Base-by-base conservation (phyloP, 2,888 invertebrate genomes). In the Leptinotarsa tumamoca region DNA sequence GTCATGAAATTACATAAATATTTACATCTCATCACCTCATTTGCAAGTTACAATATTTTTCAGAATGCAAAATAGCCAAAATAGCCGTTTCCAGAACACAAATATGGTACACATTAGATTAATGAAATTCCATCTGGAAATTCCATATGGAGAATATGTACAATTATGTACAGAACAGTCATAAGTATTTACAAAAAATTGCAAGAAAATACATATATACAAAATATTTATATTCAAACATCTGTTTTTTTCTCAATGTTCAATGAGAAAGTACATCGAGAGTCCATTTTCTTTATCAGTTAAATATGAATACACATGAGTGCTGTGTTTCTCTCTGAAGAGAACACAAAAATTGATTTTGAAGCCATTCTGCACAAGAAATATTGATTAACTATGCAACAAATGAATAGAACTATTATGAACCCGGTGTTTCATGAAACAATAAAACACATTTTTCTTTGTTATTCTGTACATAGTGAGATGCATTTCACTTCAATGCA, bases 191-290 rank as follows among this genome's bases (percentile, higher is more conserved):
- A 73, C 72, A 74, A 50, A 67, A 43, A 33, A 56, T 15, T 58
- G 67, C 58, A 49, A 67, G 51, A 21, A 17, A 69, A 67, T 71
- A 74, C 71, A 74, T 71, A 70, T 73, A 52, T 73, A 54, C 54
- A 56, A 73, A 54, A 63, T 67, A 61, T 71, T 51, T 67, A 67
- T 61, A 50, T 71, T 71, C 33, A 21, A 66, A 63, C 15, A 33
- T 17, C n/a, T 63, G 27, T 5, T 27, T 15, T 2, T 15, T 15
- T 27, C 15, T 27, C 10, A 52, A 17, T 14, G 52, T n/a, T 63
- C 33, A 63, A 33, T n/a, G 33, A 13, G 4, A 33, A 33, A 33
- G 33, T 27, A 63, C 67, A 71, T 74, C 58, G 56, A 71, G 67
- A 74, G 13, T 18, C n/a, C 1, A 61, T 43, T 43, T 10, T 43